Base-by-base conservation (phyloP, 2,888 invertebrate species). In the Molorchus minor region DNA sequence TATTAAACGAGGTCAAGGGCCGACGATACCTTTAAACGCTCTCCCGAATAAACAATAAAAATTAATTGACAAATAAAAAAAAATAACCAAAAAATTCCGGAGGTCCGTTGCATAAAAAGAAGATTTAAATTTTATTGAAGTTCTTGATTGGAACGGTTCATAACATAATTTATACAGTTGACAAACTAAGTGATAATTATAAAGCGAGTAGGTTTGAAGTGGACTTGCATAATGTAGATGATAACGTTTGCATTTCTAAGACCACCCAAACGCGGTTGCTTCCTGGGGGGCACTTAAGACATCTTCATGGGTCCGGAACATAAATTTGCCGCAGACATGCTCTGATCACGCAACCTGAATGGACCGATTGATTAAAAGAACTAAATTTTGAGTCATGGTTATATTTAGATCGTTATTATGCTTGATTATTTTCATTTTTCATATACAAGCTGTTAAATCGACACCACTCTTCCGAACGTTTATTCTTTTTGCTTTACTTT, bases 251-350 rank as follows among this genome's bases (percentile, higher is more conserved):
- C 73, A 70, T 65, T 68, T 73, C 72, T 71, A 72, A 73, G 75
- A 75, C 75, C 75, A 75, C 75, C 75, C 75, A 75, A 74, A 75
- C 74, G 70, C 71, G 71, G 73, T 72, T 69, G 78, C 77, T 75
- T 78, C 77, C 79, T 77, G 79, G 79, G 79, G 77, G 79, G 78
- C 77, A 75, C 71, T 76, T 75, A 75, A 77, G 70, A 72, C 68
- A 65, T 79, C 79, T 78, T 78, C 74, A 73, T 74, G 71, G 77
- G 77, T 67, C 76, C 75, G 70, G 75, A 72, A 75, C 76, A 77
- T 78, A 78, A 77, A 78, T 78, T 77, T 73, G 71, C 71, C 70
- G 72, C 69, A 68, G 74, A 75, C 76, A 68, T 74, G 72, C 69
- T 70, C 75, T 69, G 75, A 75, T 75, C 76, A 76, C 76, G 76